A percentile compares a stretch with the other conserved stretches of the same genome.
phyloP scores from a whole-genome alignment of 2,113 vertebrate genomes.

The Pachyramphus minor region DNA sequence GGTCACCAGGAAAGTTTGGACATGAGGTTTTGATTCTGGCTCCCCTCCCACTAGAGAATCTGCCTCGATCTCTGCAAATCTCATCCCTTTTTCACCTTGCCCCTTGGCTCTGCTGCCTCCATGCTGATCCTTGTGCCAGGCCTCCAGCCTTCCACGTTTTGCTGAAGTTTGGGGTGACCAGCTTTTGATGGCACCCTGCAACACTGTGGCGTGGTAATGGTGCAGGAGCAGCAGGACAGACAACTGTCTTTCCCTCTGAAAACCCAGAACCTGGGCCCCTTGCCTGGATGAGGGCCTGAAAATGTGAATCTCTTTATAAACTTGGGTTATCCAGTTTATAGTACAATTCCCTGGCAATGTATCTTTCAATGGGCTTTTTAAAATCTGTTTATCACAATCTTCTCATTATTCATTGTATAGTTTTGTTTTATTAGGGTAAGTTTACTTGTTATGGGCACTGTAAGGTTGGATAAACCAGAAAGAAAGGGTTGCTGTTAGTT shows the following conservation, averaged over 20 bases:
- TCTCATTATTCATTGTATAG: slow-evolving; percentile 2
- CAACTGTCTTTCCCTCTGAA: background rate
- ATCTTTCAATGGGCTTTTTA: background rate
- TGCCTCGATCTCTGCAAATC: background rate
- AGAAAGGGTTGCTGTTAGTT: slow-evolving; percentile 18
- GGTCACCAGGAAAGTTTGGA: slow-evolving; percentile 19
- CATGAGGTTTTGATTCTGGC: slow-evolving; percentile 19
- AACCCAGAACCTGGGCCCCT: slow-evolving; percentile 34
- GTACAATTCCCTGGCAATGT: background rate
- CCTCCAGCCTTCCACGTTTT: background rate
- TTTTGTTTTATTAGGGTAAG: background rate
- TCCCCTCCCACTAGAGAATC: background rate
- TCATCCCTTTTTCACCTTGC: slow-evolving; percentile 2
- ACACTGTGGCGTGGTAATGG: accelerated
- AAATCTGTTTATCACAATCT: background rate
- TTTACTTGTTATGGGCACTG: background rate
- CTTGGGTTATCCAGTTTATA: slow-evolving; percentile 24
- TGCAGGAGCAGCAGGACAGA: background rate
- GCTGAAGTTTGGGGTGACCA: background rate
- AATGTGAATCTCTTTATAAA: slow-evolving; percentile 48
- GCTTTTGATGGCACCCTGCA: background rate
- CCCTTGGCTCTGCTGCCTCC: background rate
- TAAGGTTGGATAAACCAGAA: background rate
- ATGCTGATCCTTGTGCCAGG: background rate
- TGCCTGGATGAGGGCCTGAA: slow-evolving; percentile 47